A percentile compares a stretch with the other conserved stretches of the same genome.
Conservation (phyloP, 37 sponge, comb jelly and placozoan genomes). For the Hormiphora californensis region DNA sequence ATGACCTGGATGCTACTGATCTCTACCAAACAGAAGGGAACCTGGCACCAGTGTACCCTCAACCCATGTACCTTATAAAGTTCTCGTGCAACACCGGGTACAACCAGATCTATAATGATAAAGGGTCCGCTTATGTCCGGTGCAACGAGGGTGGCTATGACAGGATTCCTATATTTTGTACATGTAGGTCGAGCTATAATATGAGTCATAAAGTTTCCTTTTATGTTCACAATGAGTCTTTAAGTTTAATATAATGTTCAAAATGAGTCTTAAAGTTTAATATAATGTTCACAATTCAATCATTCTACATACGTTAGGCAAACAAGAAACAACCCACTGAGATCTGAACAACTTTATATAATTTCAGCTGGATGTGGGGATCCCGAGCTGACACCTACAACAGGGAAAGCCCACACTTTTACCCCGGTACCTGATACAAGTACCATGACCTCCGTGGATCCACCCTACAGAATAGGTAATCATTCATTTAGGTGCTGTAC, state of each 20-base stretch:
- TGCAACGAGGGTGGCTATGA: slow-evolving; percentile 19
- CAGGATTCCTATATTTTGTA: not conserved
- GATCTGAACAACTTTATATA: not conserved
- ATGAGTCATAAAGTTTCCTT: too few relatives aligned
- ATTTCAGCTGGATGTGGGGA: not conserved
- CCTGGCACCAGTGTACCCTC: not conserved
- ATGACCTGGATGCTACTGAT: not conserved
- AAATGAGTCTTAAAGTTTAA: too few relatives aligned
- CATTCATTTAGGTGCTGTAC: not conserved
- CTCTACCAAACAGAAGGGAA: not conserved
- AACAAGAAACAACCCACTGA: not conserved
- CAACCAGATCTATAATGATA: not conserved
- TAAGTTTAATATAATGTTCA: too few relatives aligned
- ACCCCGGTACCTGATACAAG: not conserved
- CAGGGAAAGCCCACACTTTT: not conserved
- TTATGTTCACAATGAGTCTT: too few relatives aligned
- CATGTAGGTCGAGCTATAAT: too few relatives aligned
- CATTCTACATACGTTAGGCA: too few relatives aligned
- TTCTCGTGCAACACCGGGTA: not conserved
- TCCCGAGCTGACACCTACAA: not conserved
- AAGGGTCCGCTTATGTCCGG: slow-evolving; percentile 2
- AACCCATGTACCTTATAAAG: not conserved
- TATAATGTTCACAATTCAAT: too few relatives aligned
- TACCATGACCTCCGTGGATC: not conserved
- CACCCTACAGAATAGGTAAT: not conserved